These are phyloP conservation scores for Phragmatobia fuliginosa DNA, from an alignment of 2,888 invertebrate species.

Conservation along the genomic window DNA sequence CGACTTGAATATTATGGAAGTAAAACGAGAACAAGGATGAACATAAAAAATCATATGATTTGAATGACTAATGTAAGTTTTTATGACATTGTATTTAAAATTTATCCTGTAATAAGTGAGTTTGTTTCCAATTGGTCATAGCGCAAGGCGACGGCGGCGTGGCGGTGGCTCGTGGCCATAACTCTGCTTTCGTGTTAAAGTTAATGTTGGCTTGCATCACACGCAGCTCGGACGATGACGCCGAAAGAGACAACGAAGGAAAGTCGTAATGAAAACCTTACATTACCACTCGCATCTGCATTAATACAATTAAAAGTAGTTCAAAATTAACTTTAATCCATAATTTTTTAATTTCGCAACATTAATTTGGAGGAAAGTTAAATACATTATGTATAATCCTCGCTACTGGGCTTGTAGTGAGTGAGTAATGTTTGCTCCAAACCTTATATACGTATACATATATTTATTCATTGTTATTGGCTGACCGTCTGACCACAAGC, in stretches of 20 bases:
- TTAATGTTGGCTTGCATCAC: conserved; percentile 62
- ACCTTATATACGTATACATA: conserved; percentile 28
- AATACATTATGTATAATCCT: conserved; percentile 41
- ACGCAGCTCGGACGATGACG: conserved; percentile 61
- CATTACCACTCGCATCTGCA: conserved; percentile 42
- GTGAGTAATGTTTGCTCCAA: conserved; percentile 42
- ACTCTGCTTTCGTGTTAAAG: conserved; percentile 55
- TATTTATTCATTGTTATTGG: conserved; percentile 62
- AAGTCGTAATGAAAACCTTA: conserved; percentile 61
- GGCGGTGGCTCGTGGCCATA: conserved; percentile 34
- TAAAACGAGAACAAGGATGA: not conserved
- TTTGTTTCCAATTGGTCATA: conserved; percentile 11
- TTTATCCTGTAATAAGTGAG: not conserved
- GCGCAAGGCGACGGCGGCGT: not conserved
- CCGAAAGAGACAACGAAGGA: conserved; percentile 65
- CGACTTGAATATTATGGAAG: not conserved
- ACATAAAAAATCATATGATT: not conserved
- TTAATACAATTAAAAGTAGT: conserved; percentile 38
- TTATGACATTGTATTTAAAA: not conserved
- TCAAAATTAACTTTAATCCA: conserved; percentile 25
- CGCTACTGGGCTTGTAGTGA: conserved; percentile 31
- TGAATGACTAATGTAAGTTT: not conserved
- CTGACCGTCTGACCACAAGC: conserved; percentile 65
- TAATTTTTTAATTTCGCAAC: conserved; percentile 21
- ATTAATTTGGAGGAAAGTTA: conserved; percentile 36